A percentile compares a stretch with the other conserved stretches of the same genome.
Conservation (phyloP, 2,113 vertebrate genomes). For the Microcebus lehilahytsara region DNA sequence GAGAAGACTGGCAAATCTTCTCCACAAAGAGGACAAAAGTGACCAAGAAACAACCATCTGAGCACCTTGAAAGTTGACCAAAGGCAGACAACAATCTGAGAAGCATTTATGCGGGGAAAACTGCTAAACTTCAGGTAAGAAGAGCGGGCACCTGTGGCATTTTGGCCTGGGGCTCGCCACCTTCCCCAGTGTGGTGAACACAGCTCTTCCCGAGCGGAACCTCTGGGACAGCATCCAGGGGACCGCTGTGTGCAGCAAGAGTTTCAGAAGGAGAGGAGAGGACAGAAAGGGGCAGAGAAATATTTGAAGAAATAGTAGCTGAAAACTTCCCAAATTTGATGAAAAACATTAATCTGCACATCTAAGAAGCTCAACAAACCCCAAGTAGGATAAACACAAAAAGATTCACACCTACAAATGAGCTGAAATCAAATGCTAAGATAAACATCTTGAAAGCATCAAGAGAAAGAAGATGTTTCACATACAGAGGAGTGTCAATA, state of each 20-base stretch:
- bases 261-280: not conserved
- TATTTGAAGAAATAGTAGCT: not conserved
- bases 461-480: not conserved
- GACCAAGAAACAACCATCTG: not conserved
- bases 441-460: not conserved
- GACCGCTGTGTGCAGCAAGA: fast-evolving
- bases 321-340: not conserved
- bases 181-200: not conserved
- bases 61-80: not conserved
- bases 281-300: not conserved
- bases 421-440: not conserved
- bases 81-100: not conserved
- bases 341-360: not conserved
- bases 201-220: not conserved
- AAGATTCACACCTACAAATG: not conserved
- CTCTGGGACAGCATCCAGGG: not conserved
- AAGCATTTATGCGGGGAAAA: not conserved
- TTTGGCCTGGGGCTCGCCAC: not conserved
- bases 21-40: not conserved
- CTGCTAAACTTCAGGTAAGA: not conserved
- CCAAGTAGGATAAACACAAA: not conserved
- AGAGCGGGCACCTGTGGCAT: not conserved
- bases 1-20: not conserved
- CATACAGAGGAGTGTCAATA: not conserved
- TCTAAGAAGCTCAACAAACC: not conserved